A percentile compares a stretch with the other conserved stretches of the same genome.
phyloP scores from a whole-genome alignment of 2,888 invertebrate genomes.

The Dendrolimus houi region DNA sequence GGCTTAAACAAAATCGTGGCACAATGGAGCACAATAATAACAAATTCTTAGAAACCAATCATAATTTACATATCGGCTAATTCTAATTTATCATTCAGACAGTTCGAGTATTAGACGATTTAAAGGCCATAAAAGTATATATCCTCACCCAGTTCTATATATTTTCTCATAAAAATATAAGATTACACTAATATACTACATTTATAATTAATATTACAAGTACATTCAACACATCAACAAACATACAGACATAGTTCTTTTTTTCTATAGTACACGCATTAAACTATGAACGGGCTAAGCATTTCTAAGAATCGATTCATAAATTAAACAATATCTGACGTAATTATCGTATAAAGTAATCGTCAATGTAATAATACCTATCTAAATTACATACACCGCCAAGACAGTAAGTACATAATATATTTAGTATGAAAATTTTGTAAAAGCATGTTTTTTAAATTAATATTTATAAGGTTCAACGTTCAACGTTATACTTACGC shows the following conservation, averaged over 20 bases:
- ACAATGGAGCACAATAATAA: background rate
- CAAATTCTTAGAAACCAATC: background rate
- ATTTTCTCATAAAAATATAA: too few relatives aligned
- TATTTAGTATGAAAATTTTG: too few relatives aligned
- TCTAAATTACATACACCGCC: background rate
- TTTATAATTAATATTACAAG: too few relatives aligned
- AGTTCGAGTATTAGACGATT: background rate
- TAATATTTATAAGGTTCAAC: too few relatives aligned
- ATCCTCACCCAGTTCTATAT: too few relatives aligned
- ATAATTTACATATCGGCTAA: background rate
- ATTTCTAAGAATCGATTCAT: background rate
- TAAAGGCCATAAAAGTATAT: background rate
- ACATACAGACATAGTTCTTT: too few relatives aligned
- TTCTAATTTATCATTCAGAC: background rate
- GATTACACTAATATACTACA: too few relatives aligned
- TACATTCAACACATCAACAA: too few relatives aligned
- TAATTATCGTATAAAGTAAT: background rate
- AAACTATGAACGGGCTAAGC: background rate
- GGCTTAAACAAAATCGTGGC: background rate
- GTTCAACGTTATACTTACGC: too few relatives aligned
- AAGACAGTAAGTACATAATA: too few relatives aligned
- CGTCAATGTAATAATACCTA: background rate
- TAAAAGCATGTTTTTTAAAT: too few relatives aligned
- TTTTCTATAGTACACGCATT: too few relatives aligned
- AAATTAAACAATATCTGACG: background rate